Evolutionary conservation across 2,888 invertebrate genomes (phyloP).

Genomic region (Mactromeris polynyma): DNA sequence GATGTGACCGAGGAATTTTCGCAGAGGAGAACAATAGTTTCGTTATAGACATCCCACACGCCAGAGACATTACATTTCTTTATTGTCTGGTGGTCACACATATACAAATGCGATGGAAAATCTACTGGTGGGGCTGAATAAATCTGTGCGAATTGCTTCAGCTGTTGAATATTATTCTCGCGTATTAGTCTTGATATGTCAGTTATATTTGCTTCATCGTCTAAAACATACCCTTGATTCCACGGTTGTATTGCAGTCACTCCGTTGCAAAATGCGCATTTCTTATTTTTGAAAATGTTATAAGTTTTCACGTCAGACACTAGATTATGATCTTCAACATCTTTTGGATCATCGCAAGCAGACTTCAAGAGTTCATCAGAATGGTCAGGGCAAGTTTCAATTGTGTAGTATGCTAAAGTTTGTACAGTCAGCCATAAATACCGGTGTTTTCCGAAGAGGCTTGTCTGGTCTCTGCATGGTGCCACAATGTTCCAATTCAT

Average conservation of each 20-base stretch:
- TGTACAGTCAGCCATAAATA: not conserved
- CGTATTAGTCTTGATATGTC: not conserved
- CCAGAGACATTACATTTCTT: not conserved
- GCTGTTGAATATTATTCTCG: not conserved
- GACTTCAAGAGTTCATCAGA: not conserved
- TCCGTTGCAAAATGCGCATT: not conserved
- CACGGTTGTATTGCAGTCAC: not conserved
- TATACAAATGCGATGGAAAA: not conserved
- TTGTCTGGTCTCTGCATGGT: not conserved
- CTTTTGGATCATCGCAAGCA: not conserved
- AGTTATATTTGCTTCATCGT: not conserved
- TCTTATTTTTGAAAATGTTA: slow-evolving; percentile 11
- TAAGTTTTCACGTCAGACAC: not conserved
- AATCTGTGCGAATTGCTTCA: not conserved
- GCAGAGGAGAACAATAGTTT: not conserved
- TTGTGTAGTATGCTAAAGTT: not conserved
- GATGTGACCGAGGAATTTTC: not conserved
- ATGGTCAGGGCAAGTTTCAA: not conserved
- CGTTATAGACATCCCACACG: not conserved
- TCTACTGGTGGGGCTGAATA: not conserved
- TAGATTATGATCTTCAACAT: not conserved
- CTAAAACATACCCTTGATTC: not conserved
- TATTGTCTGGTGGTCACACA: not conserved
- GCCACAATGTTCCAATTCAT: not conserved
- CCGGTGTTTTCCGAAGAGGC: not conserved